Evolutionary conservation across 2,113 vertebrate species (phyloP).

Genomic region (Oryzias melastigma): DNA sequence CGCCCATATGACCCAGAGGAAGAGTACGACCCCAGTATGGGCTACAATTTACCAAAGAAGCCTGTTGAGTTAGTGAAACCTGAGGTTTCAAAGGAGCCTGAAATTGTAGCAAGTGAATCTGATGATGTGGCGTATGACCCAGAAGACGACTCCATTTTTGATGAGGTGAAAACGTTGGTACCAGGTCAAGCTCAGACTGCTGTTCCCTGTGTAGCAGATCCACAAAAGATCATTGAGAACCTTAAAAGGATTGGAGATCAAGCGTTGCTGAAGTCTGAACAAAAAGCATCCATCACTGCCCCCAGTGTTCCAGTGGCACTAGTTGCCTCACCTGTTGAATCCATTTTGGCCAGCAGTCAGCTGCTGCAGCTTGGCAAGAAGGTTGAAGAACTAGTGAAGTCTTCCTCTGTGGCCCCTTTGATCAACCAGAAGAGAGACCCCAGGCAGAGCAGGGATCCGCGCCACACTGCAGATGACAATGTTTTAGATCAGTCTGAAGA

Average conservation of each 20-base stretch:
- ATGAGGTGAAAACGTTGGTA: constrained; percentile 85
- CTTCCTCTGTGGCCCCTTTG: constrained; percentile 63
- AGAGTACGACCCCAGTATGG: constrained; percentile 87
- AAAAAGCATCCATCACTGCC: constrained; percentile 75
- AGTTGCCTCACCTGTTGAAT: constrained; percentile 82
- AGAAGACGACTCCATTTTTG: constrained; percentile 94
- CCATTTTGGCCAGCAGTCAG: constrained; percentile 78
- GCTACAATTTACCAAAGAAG: constrained; percentile 71
- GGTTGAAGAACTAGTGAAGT: constrained; percentile 73
- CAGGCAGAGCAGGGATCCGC: constrained; percentile 87
- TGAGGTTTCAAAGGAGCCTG: constrained; percentile 57
- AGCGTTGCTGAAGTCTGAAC: constrained; percentile 82
- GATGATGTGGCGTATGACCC: constrained; percentile 97
- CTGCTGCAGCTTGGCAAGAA: constrained; percentile 82
- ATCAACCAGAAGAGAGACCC: constrained; percentile 82
- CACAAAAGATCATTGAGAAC: constrained; percentile 87
- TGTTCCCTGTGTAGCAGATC: constrained; percentile 64
- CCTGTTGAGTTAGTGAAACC: constrained; percentile 57
- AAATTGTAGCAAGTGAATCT: constrained; percentile 33
- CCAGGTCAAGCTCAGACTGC: constrained; percentile 72
- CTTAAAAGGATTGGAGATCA: constrained; percentile 90
- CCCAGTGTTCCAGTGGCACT: constrained; percentile 78
- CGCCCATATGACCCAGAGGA: constrained; percentile 96
- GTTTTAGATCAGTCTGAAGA: constrained; percentile 64
- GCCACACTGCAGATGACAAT: constrained; percentile 73